Evolutionary conservation across 2,888 invertebrate genomes (phyloP).

Genomic region (Oscheius sp.): DNA sequence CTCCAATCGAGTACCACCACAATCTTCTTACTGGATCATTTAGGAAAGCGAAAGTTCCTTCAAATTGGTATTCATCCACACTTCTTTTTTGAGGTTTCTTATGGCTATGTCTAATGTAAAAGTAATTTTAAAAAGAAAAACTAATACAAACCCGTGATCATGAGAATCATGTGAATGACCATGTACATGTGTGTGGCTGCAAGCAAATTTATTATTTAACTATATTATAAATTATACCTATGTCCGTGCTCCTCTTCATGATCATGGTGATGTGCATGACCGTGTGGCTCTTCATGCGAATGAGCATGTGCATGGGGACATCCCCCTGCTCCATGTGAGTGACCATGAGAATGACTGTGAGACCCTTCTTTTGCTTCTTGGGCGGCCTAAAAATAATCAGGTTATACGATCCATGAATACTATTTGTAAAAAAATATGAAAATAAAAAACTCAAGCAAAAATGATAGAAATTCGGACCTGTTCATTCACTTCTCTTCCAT

Average conservation of each 20-base stretch:
- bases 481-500: slow-evolving; percentile 69
- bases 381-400: slow-evolving; percentile 21
- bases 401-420: not conserved
- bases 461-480: slow-evolving; percentile 42
- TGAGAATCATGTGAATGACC: slow-evolving; percentile 50
- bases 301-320: slow-evolving; percentile 47
- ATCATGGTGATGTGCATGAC: slow-evolving; percentile 47
- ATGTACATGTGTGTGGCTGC: slow-evolving; percentile 42
- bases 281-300: slow-evolving; percentile 38
- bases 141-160: slow-evolving; percentile 16
- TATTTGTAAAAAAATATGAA: not conserved
- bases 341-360: slow-evolving; percentile 42
- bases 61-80: slow-evolving; percentile 18
- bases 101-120: slow-evolving; percentile 2
- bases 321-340: slow-evolving; percentile 52
- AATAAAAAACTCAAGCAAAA: too few species aligned
- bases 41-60: slow-evolving; percentile 57
- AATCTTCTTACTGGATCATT: slow-evolving; percentile 67
- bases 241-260: slow-evolving; percentile 52
- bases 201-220: slow-evolving; percentile 38
- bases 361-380: not conserved
- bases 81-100: slow-evolving; percentile 9
- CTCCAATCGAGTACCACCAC: slow-evolving; percentile 75
- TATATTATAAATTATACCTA: slow-evolving; percentile 35
- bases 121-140: not conserved